Evolutionary conservation across 30 jellyfish, hydroid and myxozoan species (phyloP), one percentile per base, ranked within the genome.

Genomic region (Pseudorhiza aurosa): DNA sequence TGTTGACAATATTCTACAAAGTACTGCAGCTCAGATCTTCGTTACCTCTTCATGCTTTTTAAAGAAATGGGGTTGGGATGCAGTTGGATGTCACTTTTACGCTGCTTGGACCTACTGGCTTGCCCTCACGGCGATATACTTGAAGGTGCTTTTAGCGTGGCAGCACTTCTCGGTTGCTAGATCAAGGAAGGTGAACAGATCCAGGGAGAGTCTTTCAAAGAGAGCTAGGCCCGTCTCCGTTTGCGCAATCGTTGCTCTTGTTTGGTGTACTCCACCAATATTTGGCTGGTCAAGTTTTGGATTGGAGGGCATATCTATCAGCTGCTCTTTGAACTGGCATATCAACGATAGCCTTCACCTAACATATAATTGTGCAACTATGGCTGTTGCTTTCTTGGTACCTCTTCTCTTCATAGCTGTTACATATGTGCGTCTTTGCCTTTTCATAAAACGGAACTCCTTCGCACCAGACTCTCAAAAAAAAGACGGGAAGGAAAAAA

Each of bases 201-300:
- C 26, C 35, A 55, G 14, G 4, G 37, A 15, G 15, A 18, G 39
- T 24, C 7, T 28, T 30, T 12, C 22, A 6, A 24, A 27, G 4
- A 50, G 50, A 31, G 29, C 35, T 8, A 51, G 17, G 51, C 86
- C 86, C 4, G 18, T 10, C 4, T 11, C 39, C 0, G 33, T 31
- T 3, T 72, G 86, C 27, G 68, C 74, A 10, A 2, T 51, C 4
- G 15, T 53, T n/a, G 58, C 75, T 55, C 63, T 72, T 19, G 33
- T 36, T 39, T 72, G 86, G 86, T 72, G 86, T 60, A 51, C 36
- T 26, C 64, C 53, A 8, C 86, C 86, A 42, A 15, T 72, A 6
- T 12, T 72, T 6, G 86, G 86, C 49, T 72, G 86, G 86, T 51
- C 86, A 3, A 72, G 86, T 49, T 72, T 28, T 56, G 86, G 86